Evolutionary conservation across 2,797 vertebrate species (phyloP).

Genomic region (Eulemur rubriventer): DNA sequence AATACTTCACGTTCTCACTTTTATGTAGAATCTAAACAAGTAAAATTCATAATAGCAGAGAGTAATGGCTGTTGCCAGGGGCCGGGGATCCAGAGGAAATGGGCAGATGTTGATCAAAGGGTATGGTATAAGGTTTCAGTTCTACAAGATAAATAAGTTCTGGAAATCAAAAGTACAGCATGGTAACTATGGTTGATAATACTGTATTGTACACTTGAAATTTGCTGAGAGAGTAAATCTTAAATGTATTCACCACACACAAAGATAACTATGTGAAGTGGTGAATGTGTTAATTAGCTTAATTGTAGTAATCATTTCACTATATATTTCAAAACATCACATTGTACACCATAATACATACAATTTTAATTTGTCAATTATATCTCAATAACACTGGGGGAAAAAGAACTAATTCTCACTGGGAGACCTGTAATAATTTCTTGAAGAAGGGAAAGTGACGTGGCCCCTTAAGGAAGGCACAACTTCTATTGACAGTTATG

Average conservation of each 20-base stretch:
- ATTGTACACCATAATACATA: background rate
- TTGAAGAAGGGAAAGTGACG: background rate
- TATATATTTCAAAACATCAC: background rate
- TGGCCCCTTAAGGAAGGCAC: background rate
- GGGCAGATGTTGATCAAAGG: background rate
- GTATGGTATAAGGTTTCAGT: background rate
- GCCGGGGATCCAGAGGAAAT: background rate
- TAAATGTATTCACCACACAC: background rate
- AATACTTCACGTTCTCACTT: too few species aligned
- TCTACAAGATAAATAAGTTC: background rate
- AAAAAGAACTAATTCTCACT: background rate
- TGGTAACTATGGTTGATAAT: background rate
- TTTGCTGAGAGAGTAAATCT: background rate
- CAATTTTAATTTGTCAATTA: background rate
- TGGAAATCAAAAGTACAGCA: background rate
- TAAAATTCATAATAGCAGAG: background rate
- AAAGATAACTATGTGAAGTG: too few species aligned
- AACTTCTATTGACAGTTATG: background rate
- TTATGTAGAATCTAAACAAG: too few species aligned
- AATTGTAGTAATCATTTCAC: background rate
- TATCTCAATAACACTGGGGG: background rate
- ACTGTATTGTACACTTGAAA: background rate
- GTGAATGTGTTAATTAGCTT: too few species aligned
- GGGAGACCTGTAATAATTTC: background rate
- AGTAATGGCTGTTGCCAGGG: background rate